Conservation (phyloP, 2,113 vertebrate genomes). For the Otus sunia region DNA sequence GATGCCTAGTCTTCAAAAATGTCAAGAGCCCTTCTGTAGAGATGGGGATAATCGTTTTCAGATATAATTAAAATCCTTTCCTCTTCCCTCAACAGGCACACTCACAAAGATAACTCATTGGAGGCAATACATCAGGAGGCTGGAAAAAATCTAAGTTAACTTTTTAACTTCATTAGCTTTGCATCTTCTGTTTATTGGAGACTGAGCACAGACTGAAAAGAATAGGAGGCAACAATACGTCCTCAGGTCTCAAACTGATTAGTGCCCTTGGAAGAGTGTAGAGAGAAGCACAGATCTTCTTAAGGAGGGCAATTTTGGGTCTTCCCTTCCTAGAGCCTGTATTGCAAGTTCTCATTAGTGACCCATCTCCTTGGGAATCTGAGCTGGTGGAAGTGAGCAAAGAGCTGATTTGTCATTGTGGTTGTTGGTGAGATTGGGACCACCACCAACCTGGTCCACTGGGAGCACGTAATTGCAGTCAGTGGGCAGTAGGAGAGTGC, state of each 20-base stretch:
- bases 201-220: background rate
- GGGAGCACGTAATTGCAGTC: background rate
- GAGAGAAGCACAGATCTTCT: background rate
- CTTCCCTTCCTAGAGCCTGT: background rate
- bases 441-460: background rate
- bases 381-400: background rate
- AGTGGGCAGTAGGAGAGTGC: background rate
- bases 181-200: background rate
- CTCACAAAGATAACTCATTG: background rate
- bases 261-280: background rate
- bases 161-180: background rate
- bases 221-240: background rate
- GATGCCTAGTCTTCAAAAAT: constrained; percentile 12
- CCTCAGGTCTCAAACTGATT: background rate
- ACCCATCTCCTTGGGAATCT: background rate
- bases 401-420: background rate
- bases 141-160: background rate
- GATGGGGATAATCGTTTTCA: background rate
- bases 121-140: background rate
- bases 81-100: background rate
- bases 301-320: background rate
- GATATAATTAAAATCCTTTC: constrained; percentile 32
- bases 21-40: constrained; percentile 25
- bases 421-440: background rate
- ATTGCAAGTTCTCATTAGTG: background rate